Base-by-base conservation (phyloP, 2,888 invertebrate species). In the Creontiades dilutus region DNA sequence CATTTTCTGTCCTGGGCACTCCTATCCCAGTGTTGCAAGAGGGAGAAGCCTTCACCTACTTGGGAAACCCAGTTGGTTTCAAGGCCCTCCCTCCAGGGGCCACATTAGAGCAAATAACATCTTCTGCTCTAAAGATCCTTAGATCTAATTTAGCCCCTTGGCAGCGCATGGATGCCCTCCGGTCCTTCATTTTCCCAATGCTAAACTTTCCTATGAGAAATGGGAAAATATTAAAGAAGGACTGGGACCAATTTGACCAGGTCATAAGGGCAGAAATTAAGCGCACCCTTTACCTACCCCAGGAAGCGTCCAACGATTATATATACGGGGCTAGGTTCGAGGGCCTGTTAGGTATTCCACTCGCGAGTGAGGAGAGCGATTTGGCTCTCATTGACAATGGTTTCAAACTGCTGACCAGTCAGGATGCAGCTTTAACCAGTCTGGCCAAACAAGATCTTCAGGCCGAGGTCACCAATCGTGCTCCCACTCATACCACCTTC, bases 281-380 rank as follows among this genome's bases (percentile, higher is more conserved):
- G 55, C 23, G n/a, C 16, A 78, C 46, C 11, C 75, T 86, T 4
- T 68, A 61, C 47, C 68, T 86, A n/a, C 78, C 90, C 7, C 14
- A 90, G 27, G 90, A 76, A 23, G 90, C 85, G 7, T 86, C 86
- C 37, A 90, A 86, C 28, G 90, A 90, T n/a, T 90, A 90, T 14
- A 0, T 86, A 2, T 86, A 90, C 47, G 86, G 86, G 46, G 55
- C 90, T 9, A 27, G 86, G 13, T 57, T 23, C 4, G 86, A 90
- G 61, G 86, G 57, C 0, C 46, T 90, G 19, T 37, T 75, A 23
- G 90, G 90, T n/a, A 55, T 90, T 2, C 86, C 78, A 0, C 52
- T 75, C n/a, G 90, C 90, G 16, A 80, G 76, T 23, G 90, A 90
- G 55, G 90, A 90, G 47, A 90, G 90, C 27, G 61, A 19, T n/a